These are phyloP conservation scores for Actenoides hombroni DNA, from an alignment of 2,113 vertebrate genomes.

Conservation along the genomic window DNA sequence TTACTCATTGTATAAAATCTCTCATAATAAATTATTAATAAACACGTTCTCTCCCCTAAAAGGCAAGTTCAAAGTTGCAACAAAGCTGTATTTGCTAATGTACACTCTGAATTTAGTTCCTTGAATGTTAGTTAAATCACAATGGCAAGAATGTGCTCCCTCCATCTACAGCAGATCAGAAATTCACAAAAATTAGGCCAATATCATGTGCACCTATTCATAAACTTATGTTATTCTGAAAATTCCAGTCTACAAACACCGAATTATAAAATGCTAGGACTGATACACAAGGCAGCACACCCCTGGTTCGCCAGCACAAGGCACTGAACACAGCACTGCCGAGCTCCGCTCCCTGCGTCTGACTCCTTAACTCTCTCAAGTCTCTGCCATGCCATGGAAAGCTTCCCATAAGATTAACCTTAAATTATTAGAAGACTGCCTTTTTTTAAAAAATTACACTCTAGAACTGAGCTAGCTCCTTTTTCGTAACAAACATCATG, in stretches of 20 bases:
- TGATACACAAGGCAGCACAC: not conserved
- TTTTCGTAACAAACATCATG: not conserved
- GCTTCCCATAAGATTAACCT: not conserved
- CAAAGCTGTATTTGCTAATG: not conserved
- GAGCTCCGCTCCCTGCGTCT: not conserved
- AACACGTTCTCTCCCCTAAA: not conserved
- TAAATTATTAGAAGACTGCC: rapidly evolving
- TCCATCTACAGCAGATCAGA: not conserved
- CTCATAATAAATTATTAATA: not conserved
- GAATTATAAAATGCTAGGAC: not conserved
- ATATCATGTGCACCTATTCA: not conserved
- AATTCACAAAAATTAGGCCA: not conserved
- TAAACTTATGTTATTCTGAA: not conserved
- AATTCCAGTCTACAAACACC: not conserved
- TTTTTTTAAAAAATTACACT: not conserved
- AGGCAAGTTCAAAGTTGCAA: not conserved
- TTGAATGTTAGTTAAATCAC: not conserved
- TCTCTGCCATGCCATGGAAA: not conserved
- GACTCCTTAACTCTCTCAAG: not conserved
- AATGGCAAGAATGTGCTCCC: not conserved
- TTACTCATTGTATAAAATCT: not conserved
- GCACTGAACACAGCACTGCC: not conserved
- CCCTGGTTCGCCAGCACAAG: not conserved
- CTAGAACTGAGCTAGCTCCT: not conserved
- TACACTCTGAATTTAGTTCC: not conserved